Evolutionary conservation across 1,140 invertebrate genomes (phyloP).

Genomic region (Venturia canescens): DNA sequence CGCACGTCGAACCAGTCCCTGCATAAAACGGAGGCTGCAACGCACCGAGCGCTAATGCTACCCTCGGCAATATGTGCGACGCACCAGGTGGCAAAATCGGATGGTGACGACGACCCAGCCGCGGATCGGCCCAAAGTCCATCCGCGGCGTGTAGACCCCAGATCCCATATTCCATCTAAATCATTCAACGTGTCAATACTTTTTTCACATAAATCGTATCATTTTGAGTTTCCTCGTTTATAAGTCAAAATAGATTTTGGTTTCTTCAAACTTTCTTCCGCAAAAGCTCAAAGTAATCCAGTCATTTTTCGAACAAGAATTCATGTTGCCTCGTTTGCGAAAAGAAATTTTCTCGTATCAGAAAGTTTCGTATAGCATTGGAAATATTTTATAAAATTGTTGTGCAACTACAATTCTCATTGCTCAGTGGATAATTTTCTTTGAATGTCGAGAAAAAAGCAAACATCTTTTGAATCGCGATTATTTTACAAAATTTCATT

Average conservation of each 20-base stretch:
- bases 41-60: constrained; percentile 71
- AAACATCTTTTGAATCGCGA: too few species aligned
- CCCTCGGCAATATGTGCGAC: constrained; percentile 67
- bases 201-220: not conserved
- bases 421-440: too few species aligned
- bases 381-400: too few species aligned
- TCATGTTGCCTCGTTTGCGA: not conserved
- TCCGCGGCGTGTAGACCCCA: constrained; percentile 73
- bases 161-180: constrained; percentile 76
- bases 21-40: constrained; percentile 62
- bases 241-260: too few species aligned
- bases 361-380: too few species aligned
- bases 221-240: too few species aligned
- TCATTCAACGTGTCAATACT: constrained; percentile 14
- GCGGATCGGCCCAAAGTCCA: constrained; percentile 73
- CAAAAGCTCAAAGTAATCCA: too few species aligned
- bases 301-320: too few species aligned
- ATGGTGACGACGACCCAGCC: constrained; percentile 69
- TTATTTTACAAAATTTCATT: too few species aligned
- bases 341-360: not conserved
- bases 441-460: too few species aligned
- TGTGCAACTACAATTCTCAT: too few species aligned
- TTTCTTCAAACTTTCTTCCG: too few species aligned
- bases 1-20: constrained; percentile 59
- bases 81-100: constrained; percentile 68